Evolutionary conservation across 2,797 vertebrate genomes (phyloP), one percentile per base, ranked within the genome.

Genomic region (Margarornis squamiger): DNA sequence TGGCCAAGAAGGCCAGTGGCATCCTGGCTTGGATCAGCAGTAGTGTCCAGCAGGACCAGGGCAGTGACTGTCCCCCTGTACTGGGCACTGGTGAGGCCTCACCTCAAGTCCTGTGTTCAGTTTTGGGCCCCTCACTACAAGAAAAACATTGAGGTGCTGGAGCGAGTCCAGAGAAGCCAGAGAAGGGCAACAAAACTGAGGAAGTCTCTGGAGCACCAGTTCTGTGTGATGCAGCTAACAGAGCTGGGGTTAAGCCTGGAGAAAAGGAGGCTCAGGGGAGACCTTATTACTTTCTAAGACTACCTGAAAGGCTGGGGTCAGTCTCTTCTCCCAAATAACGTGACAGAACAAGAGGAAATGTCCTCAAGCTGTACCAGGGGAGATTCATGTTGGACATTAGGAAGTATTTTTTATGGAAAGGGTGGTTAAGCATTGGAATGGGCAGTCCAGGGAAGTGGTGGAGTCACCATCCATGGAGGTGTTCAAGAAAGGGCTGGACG

Each of bases 211-310:
- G 38, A n/a, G 63, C 39, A 68, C 23, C 19, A 61, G 19, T 7
- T 0, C 46, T 61, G 14, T 19, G 29, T 54, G 72, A 57, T 21
- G 34, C 8, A 30, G 39, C 46, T n/a, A 55, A 52, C 10, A 27
- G 48, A 26, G 41, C 18, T 43, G 41, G 36, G 24, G 27, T 5
- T 49, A 32, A 4, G 0, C 12, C 18, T 49, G 27, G 18, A 57
- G 32, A 19, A 36, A 32, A 63, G 63, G 20, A 24, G 9, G 26
- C 5, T 48, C 30, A 27, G 18, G 2, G 20, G 22, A 0, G 21
- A 41, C 9, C 4, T 41, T 14, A 2, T 12, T 2, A 13, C 2
- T 22, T 10, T 2, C 20, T 1, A 12, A 5, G 21, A 0, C 9
- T 49, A 5, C 18, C 43, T 78, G 43, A 12, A 16, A 19, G 2